Base-by-base conservation (phyloP, 2,113 vertebrate species). In the Pterophyllum scalare region DNA sequence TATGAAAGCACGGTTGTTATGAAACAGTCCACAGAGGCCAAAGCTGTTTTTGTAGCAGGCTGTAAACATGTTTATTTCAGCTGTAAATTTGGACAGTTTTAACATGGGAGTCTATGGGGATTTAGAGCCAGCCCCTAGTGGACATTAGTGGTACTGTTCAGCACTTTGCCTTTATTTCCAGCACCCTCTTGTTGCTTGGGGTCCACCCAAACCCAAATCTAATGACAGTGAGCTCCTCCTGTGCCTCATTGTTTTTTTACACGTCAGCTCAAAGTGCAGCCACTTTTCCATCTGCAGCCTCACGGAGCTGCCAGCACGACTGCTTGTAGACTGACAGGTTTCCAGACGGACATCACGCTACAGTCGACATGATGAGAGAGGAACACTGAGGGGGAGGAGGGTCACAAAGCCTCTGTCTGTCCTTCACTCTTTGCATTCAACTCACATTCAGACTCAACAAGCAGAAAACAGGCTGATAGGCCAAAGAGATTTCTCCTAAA, bases 401-500 rank as follows among this genome's bases (percentile, higher is more conserved):
- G 65, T 5, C 43, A 52, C 13, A 28, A 24, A 72, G 17, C 0
- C 43, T 70, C 15, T 49, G 1, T 65, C 1, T 49, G 22, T 70
- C 0, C 10, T 70, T 3, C 65, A 0, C 26, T 72, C 67, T 72
- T n/a, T 72, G 24, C 13, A 72, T 72, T 54, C 67, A 54, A 7
- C 26, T 54, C 67, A 72, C 67, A 54, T 72, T 72, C 46, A 72
- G 67, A 54, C 28, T 54, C 67, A 33, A 54, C 46, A 28, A 33
- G 6, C 67, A 72, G 46, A 33, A 54, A 72, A 54, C 46, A 33
- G 46, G 1, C 46, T 54, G 67, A 33, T 33, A 72, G 26, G 19
- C 5, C 28, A 72, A 52, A 54, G 46, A 2, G 0, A 24, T 54
- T 54, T 10, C 0, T 20, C 46, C 11, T 3, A 54, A 54, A 72